phyloP scores from a whole-genome alignment of 2,113 vertebrate species.

The Fukomys damarensis region DNA sequence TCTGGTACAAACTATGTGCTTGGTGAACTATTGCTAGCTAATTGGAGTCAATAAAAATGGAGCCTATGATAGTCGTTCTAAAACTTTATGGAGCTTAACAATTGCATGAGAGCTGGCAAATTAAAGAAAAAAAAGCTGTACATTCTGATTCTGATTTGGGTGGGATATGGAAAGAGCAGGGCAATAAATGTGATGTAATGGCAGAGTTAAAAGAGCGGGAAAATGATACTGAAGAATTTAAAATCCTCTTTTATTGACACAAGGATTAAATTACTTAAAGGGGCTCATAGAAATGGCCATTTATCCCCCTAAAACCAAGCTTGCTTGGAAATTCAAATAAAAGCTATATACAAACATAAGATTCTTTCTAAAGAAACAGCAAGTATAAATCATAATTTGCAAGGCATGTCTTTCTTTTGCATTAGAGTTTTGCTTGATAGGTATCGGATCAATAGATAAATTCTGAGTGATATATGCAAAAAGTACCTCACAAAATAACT shows the following conservation, averaged over 20 bases:
- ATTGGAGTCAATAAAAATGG: not conserved
- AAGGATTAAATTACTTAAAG: not conserved
- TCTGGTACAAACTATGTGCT: not conserved
- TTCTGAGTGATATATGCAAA: not conserved
- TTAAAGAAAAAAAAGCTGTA: not conserved
- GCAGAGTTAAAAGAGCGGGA: not conserved
- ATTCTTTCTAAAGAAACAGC: not conserved
- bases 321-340: not conserved
- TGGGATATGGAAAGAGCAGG: not conserved
- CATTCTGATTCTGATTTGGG: not conserved
- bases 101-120: not conserved
- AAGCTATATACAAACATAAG: not conserved
- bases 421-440: not conserved
- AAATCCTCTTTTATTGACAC: not conserved
- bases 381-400: not conserved
- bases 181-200: not conserved
- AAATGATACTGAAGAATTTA: not conserved
- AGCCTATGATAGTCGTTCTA: not conserved
- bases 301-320: not conserved
- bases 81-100: constrained; percentile 16
- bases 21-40: not conserved
- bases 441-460: not conserved
- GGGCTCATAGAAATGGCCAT: not conserved
- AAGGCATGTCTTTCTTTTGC: not conserved
- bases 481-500: not conserved